phyloP scores from a whole-genome alignment of 1,140 invertebrate species.

The Samia ricini region DNA sequence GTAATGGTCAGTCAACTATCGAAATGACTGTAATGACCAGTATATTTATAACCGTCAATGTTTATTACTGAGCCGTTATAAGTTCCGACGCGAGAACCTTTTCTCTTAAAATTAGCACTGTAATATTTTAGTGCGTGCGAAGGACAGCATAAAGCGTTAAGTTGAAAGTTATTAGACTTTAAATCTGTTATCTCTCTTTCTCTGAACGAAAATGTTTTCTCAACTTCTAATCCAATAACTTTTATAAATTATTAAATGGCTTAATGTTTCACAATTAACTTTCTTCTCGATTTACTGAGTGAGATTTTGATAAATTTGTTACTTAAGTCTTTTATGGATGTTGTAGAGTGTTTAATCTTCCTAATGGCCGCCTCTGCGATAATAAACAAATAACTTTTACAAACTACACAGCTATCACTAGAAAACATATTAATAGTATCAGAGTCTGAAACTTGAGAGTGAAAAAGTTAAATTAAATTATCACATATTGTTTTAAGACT shows the following conservation, averaged over 20 bases:
- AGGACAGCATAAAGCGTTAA: constrained; percentile 5
- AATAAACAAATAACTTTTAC: too few species aligned
- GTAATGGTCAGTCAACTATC: background rate
- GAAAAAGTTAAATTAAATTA: too few species aligned
- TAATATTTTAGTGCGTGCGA: constrained; percentile 29
- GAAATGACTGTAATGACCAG: background rate
- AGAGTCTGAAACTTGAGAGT: too few species aligned
- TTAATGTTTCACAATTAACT: background rate
- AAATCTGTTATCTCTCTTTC: constrained; percentile 12
- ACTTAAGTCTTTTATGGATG: background rate
- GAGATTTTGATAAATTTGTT: background rate
- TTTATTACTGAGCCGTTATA: constrained; percentile 36
- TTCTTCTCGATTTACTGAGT: background rate
- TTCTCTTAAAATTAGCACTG: constrained; percentile 34
- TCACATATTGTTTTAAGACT: too few species aligned
- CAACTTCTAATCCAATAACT: background rate
- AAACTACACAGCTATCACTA: too few species aligned
- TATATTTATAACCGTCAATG: constrained; percentile 12
- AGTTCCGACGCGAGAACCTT: constrained; percentile 31
- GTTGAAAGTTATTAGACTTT: constrained; percentile 7
- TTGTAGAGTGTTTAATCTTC: too few species aligned
- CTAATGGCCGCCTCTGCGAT: too few species aligned
- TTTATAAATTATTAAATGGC: background rate
- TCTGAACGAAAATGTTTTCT: constrained; percentile 3
- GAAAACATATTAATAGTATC: too few species aligned